Evolutionary conservation across 2,113 vertebrate species (phyloP), one percentile per base, ranked within the genome.

Genomic region (Perognathus longimembris): DNA sequence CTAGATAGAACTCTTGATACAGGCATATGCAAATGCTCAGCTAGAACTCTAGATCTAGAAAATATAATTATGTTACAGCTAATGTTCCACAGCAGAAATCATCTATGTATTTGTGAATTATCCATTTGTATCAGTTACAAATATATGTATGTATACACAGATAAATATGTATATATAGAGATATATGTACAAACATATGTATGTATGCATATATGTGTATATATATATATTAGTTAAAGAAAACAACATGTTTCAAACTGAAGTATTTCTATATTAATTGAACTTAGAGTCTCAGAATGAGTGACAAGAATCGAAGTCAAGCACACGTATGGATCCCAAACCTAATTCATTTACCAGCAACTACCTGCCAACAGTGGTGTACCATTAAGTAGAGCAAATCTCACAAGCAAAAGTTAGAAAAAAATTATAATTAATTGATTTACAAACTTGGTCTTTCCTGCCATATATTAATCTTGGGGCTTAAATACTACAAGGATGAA

Each of bases 181-280:
- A 54, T 54, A 15, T 54, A 54, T 15, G 17, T 54, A 17, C 50
- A 54, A 4, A 54, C 17, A 54, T 15, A 54, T 54, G 50, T 54
- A 54, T 54, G 17, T 54, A 54, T 54, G 17, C 45, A 45, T 8
- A 11, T 12, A 54, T 54, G 17, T 54, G 14, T 18, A 15, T 54
- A 83, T 89, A 85, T 92, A 92, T 93, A 92, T 38, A 93, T 74
- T 93, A 82, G 45, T 81, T 92, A 45, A 86, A 73, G 64, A 88
- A 94, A 94, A 74, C n/a, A 30, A 45, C 89, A 79, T 50, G 7
- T 50, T 83, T 87, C 34, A 40, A 36, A 88, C 76, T 93, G 40
- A 89, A 88, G 83, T 64, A 14, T 26, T 80, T 86, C 78, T 86
- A 12, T 80, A 67, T 59, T 88, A 79, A 89, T 54, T 36, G 22